Percentiles rank a stretch among this genome's conserved stretches.
phyloP scores from a whole-genome alignment of 2,888 invertebrate genomes.

The Mamestra brassicae region DNA sequence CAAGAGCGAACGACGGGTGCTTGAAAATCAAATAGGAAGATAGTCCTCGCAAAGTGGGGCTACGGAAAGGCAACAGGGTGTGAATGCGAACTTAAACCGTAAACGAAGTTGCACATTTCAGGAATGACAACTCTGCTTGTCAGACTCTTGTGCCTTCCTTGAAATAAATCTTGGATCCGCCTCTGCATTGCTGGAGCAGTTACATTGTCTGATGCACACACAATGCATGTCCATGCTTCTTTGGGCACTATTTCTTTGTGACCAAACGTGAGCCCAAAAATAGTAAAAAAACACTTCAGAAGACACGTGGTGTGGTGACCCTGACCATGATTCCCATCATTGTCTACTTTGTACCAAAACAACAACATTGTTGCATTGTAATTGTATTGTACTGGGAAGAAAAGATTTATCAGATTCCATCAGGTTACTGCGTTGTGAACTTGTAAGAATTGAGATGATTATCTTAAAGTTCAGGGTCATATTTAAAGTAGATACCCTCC shows the following conservation, averaged over 20 bases:
- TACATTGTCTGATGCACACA: neutral
- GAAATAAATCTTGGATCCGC: no score
- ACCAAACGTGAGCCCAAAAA: no score
- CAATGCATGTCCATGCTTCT: neutral
- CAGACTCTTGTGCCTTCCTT: no score
- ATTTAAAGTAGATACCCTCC: neutral
- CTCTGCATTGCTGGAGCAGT: no score
- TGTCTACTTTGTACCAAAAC: neutral
- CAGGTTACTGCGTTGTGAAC: conserved; percentile 12
- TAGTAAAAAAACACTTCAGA: neutral
- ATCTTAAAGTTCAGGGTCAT: conserved; percentile 19
- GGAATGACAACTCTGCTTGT: no score
- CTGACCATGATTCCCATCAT: neutral
- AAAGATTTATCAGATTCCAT: conserved; percentile 22
- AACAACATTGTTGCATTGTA: neutral
- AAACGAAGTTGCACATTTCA: no score
- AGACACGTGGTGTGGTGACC: neutral
- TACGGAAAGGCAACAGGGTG: no score
- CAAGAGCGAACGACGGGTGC: no score
- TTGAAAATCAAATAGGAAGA: no score
- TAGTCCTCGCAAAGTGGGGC: no score
- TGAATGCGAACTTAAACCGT: no score
- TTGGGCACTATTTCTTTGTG: neutral
- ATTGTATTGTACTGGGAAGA: conserved; percentile 7
- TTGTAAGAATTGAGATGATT: neutral